Conservation (phyloP, 2,888 invertebrate genomes). For the Papilio gigon region DNA sequence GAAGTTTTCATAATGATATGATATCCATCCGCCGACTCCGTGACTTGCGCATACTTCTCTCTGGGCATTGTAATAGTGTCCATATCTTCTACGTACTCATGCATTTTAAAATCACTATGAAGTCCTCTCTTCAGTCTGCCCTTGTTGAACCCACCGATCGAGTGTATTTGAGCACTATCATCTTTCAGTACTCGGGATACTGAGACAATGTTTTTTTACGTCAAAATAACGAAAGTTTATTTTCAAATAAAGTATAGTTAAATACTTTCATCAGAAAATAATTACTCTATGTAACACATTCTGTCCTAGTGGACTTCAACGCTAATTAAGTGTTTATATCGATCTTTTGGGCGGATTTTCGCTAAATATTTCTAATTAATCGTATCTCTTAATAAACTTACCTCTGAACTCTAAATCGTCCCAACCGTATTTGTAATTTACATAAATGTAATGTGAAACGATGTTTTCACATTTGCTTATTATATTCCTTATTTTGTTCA, state of each 20-base stretch:
- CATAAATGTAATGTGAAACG: slow-evolving; percentile 47
- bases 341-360: too few species aligned
- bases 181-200: slow-evolving; percentile 44
- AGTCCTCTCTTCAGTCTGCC: slow-evolving; percentile 49
- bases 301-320: too few species aligned
- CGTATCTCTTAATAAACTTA: slow-evolving; percentile 37
- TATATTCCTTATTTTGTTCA: slow-evolving; percentile 36
- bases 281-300: too few species aligned
- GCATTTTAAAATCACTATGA: slow-evolving; percentile 44
- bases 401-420: slow-evolving; percentile 44
- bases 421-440: slow-evolving; percentile 39
- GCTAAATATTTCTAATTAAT: neutral
- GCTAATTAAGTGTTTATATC: too few species aligned
- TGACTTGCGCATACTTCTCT: slow-evolving; percentile 44
- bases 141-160: slow-evolving; percentile 47
- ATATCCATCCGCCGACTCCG: slow-evolving; percentile 41
- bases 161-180: slow-evolving; percentile 46
- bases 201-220: slow-evolving; percentile 30
- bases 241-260: neutral
- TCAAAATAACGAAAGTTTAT: neutral
- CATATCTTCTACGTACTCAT: slow-evolving; percentile 46
- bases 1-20: slow-evolving; percentile 46
- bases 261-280: neutral
- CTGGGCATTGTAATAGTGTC: slow-evolving; percentile 47
- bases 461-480: slow-evolving; percentile 44